Percentiles rank a stretch among this genome's conserved stretches.
These are phyloP conservation scores for Hartigia nigra DNA, from an alignment of 2,888 invertebrate species.

Conservation along the genomic window DNA sequence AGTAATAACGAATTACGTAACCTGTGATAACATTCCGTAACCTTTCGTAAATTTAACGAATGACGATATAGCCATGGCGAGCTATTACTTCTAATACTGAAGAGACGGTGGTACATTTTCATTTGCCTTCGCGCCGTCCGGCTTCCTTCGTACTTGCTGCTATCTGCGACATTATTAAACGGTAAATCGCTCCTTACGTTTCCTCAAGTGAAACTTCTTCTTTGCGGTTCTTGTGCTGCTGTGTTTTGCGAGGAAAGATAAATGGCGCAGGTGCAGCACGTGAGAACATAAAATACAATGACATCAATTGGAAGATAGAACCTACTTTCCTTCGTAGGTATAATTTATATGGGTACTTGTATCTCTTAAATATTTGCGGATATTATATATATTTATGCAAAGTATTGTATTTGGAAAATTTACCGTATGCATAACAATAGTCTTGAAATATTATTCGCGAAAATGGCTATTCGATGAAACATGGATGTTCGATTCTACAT, in stretches of 20 bases:
- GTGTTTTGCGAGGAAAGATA: slow-evolving; percentile 2
- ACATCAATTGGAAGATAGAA: not conserved
- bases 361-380: not conserved
- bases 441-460: not conserved
- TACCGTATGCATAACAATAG: not conserved
- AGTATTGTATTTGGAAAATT: not conserved
- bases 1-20: slow-evolving; percentile 36
- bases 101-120: slow-evolving; percentile 40
- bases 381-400: not conserved
- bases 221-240: not conserved
- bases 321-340: not conserved
- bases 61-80: slow-evolving; percentile 22
- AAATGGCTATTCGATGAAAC: not conserved
- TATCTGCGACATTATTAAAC: slow-evolving; percentile 31
- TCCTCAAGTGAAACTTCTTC: slow-evolving; percentile 19
- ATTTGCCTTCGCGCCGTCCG: slow-evolving; percentile 29
- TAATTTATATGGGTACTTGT: not conserved
- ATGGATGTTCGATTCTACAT: not conserved
- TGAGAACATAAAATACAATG: not conserved
- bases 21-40: slow-evolving; percentile 9
- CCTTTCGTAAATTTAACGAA: slow-evolving; percentile 29
- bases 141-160: slow-evolving; percentile 12
- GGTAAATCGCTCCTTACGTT: slow-evolving; percentile 29
- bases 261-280: not conserved
- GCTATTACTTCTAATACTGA: slow-evolving; percentile 46